Evolutionary conservation across 2,113 vertebrate species (phyloP).

Genomic region (Pardalotus punctatus): DNA sequence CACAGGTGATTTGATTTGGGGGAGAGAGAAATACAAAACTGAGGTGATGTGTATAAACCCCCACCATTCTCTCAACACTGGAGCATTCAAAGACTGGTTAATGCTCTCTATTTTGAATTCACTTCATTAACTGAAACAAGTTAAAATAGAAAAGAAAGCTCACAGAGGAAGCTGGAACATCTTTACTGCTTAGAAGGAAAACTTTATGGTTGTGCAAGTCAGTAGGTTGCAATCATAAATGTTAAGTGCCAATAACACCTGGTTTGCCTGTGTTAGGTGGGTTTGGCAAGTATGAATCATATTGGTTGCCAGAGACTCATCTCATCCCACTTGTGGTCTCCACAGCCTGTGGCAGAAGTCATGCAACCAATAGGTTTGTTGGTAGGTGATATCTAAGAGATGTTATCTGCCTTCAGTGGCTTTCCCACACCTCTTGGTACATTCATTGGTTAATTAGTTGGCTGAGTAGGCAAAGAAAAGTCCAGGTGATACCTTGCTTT

Average conservation of each 20-base stretch:
- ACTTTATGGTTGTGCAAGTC: not conserved
- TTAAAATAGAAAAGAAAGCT: not conserved
- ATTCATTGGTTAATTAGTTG: not conserved
- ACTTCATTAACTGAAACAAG: not conserved
- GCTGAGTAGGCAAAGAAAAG: not conserved
- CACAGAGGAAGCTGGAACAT: not conserved
- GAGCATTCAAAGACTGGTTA: not conserved
- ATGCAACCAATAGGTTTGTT: not conserved
- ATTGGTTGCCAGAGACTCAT: not conserved
- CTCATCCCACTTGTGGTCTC: not conserved
- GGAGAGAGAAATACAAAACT: not conserved
- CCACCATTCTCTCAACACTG: fast-evolving
- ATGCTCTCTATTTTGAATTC: not conserved
- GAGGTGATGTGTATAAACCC: not conserved
- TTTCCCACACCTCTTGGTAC: not conserved
- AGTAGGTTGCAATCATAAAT: not conserved
- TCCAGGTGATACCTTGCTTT: not conserved
- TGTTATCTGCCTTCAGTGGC: not conserved
- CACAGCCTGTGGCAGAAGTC: not conserved
- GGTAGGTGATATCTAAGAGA: not conserved
- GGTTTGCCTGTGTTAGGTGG: not conserved
- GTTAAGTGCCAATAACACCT: not conserved
- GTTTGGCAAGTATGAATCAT: slow-evolving; percentile 23
- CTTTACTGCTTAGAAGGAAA: not conserved
- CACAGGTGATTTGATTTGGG: not conserved